phyloP scores from a whole-genome alignment of 2,113 vertebrate species.

The Perccottus glenii region DNA sequence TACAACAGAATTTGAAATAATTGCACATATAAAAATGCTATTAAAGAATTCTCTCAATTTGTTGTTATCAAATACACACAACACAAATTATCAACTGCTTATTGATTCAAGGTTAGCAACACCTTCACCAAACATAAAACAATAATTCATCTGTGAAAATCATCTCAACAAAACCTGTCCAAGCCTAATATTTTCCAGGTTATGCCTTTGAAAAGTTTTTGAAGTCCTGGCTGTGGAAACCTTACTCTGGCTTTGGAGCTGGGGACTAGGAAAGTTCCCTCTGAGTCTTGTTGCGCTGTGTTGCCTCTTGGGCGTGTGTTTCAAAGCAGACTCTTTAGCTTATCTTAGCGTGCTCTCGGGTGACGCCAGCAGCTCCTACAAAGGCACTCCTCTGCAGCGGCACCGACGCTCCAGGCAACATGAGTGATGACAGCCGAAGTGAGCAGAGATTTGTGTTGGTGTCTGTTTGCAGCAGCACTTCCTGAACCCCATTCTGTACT shows the following conservation, averaged over 20 bases:
- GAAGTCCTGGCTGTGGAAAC: too few relatives aligned
- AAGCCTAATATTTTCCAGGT: neutral
- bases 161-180: neutral
- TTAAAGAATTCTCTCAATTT: neutral
- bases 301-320: constrained; percentile 27
- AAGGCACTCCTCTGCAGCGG: constrained; percentile 49
- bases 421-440: constrained; percentile 50
- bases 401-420: constrained; percentile 57
- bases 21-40: neutral
- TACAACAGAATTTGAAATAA: constrained; percentile 8
- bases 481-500: constrained; percentile 28
- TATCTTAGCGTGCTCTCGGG: constrained; percentile 44
- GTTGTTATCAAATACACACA: constrained; percentile 11
- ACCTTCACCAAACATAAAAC: constrained; percentile 5
- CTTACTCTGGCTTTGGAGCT: constrained; percentile 2
- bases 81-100: neutral
- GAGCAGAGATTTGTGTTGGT: constrained; percentile 49
- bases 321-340: constrained; percentile 42
- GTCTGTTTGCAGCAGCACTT: constrained; percentile 41
- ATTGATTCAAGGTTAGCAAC: constrained; percentile 1
- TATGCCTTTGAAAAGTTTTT: too few relatives aligned
- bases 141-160: constrained; percentile 2
- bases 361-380: constrained; percentile 46
- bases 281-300: constrained; percentile 26
- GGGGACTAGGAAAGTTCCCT: constrained; percentile 16